Base-by-base conservation (phyloP, 53 echinoderm and acorn worm genomes). In the Zoroaster sp. region DNA sequence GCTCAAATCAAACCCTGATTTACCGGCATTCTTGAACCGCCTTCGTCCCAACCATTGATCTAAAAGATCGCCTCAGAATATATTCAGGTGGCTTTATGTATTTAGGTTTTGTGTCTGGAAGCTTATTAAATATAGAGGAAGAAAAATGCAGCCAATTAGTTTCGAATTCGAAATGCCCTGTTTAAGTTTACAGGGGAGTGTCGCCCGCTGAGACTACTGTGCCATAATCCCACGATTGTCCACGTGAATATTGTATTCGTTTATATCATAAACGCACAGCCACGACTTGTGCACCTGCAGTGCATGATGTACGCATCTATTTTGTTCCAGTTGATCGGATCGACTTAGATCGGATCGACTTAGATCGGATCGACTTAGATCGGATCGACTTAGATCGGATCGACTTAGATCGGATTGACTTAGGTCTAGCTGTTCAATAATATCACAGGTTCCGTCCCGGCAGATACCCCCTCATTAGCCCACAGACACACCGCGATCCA, bases 1-100 rank as follows among this genome's bases (percentile, higher is more conserved):
- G 32, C 41, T 4, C 81, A 47, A 66, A 43, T 81, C 81, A 81
- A 81, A 66, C 81, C 68, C 30, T 81, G 81, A 81, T 80, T 80
- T 77, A 1, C 9, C 17, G 18, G 52, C 77, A 54, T 53, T 77
- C 77, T 52, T 77, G 52, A 13, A 34, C 63, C 63, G 63, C 63
- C 63, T 23, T 28, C 8, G 7, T 28, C 23, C 53, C 63, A n/a
- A 59, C 54, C 77, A 77, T 59, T 51, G 78, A 78, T 78, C 78
- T 59, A 78, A 78, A 78, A 54, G 78, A 55, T 63, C 40, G 78
- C 78, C 78, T 78, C 37, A 78, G 23, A 51, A 34, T 59, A 59
- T 20, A 55, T 59, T 78, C 37, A 40, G 15, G 37, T 38, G 20
- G 34, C 35, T 54, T 11, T 78, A 46, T 78, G 59, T 70, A 70